Evolutionary conservation across 2,888 invertebrate genomes (phyloP).

Genomic region (Andrena camellia): DNA sequence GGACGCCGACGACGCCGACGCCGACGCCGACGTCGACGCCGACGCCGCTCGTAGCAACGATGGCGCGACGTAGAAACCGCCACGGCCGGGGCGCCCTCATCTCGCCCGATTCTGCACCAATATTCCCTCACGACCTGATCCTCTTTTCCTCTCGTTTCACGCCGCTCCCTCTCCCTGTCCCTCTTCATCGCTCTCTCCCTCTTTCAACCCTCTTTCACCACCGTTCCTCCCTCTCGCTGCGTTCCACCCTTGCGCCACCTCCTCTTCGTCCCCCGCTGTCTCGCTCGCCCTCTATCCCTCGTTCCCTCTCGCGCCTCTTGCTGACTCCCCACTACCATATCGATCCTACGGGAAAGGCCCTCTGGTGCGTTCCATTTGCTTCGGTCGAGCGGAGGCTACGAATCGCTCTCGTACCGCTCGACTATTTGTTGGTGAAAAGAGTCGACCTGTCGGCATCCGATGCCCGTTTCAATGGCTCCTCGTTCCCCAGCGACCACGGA

Average conservation of each 20-base stretch:
- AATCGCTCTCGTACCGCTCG: slow-evolving; percentile 63
- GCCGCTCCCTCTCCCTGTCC: slow-evolving; percentile 1
- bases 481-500: slow-evolving; percentile 30
- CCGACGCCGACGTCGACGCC: slow-evolving; percentile 64
- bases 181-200: slow-evolving; percentile 18
- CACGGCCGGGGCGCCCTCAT: slow-evolving; percentile 68
- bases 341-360: slow-evolving; percentile 77
- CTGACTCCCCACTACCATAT: slow-evolving; percentile 76
- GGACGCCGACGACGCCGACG: slow-evolving; percentile 66
- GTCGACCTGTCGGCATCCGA: slow-evolving; percentile 54
- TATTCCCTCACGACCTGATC: slow-evolving; percentile 51
- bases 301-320: slow-evolving; percentile 41
- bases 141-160: slow-evolving; percentile 34
- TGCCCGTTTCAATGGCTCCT: slow-evolving; percentile 39
- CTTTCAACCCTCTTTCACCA: slow-evolving; percentile 7
- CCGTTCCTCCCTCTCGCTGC: slow-evolving; percentile 28
- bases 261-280: too few species aligned
- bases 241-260: slow-evolving; percentile 7
- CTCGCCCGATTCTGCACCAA: slow-evolving; percentile 58
- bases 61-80: slow-evolving; percentile 66
- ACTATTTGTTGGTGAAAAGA: slow-evolving; percentile 54
- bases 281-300: too few species aligned
- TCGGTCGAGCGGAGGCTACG: slow-evolving; percentile 68
- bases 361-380: slow-evolving; percentile 73
- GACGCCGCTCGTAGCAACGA: slow-evolving; percentile 70